Conservation (phyloP, 1,140 invertebrate species). For the Drosophila tristis region DNA sequence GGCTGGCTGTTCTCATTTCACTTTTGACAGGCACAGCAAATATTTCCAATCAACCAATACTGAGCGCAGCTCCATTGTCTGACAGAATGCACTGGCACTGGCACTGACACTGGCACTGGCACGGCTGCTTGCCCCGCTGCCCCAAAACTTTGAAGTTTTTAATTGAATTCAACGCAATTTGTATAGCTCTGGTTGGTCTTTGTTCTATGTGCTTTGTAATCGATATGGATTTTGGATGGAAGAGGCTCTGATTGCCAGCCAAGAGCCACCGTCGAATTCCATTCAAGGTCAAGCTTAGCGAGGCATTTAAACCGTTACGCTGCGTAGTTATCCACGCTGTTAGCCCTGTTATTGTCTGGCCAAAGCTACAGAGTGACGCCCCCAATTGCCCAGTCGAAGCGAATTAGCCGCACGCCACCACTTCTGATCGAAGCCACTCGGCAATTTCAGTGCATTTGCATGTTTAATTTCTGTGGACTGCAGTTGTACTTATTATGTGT, state of each 20-base stretch:
- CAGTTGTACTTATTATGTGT: slow-evolving; percentile 32
- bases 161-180: slow-evolving; percentile 49
- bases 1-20: background rate
- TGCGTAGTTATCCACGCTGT: slow-evolving; percentile 36
- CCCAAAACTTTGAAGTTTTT: slow-evolving; percentile 30
- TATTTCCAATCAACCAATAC: slow-evolving; percentile 6
- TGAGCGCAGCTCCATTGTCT: background rate
- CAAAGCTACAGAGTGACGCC: slow-evolving; percentile 3
- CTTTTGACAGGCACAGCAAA: background rate
- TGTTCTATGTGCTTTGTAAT: slow-evolving; percentile 34
- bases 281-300: slow-evolving; percentile 58
- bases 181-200: slow-evolving; percentile 17
- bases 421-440: slow-evolving; percentile 8
- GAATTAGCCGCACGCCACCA: slow-evolving; percentile 56
- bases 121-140: background rate
- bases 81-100: slow-evolving; percentile 21
- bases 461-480: slow-evolving; percentile 60
- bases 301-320: slow-evolving; percentile 63
- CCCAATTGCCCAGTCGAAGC: slow-evolving; percentile 23
- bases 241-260: slow-evolving; percentile 17
- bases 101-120: slow-evolving; percentile 18
- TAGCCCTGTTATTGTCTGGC: slow-evolving; percentile 4
- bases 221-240: slow-evolving; percentile 8
- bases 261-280: slow-evolving; percentile 19
- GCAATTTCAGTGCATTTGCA: slow-evolving; percentile 51